Base-by-base conservation (phyloP, 1,140 invertebrate genomes). In the Manduca sexta region DNA sequence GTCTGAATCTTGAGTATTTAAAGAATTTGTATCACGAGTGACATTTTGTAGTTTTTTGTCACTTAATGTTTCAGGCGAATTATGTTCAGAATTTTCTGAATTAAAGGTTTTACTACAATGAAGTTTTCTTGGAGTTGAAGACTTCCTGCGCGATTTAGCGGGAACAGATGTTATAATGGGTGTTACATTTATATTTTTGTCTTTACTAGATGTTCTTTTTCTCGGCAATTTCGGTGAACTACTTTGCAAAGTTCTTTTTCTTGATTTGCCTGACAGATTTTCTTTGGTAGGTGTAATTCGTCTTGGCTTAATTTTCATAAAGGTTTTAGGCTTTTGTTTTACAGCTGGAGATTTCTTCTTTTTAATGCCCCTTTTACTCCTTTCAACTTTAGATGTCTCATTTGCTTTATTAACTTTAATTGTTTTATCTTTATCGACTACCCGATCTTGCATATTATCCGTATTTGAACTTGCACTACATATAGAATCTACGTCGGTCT, bases 81-180 rank as follows among this genome's bases (percentile, higher is more conserved):
- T 67, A 26, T 60, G 52, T 12, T 49, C 55, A 37, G 50, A 63
- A 47, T 48, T 75, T 59, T 74, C 70, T 12, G 68, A 66, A 55
- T 69, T 66, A 52, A 74, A 77, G 21, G 60, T 49, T 71, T 81
- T 78, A 33, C 63, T 76, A 48, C 76, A 75, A 41, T 80, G 64
- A 8, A 85, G 45, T 65, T 85, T 85, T 51, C 82, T 69, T 8
- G 82, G 82, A 11, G 79, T 83, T 1, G 81, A 78, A 11, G 81
- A 85, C 59, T 85, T 85, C 51, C 81, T 60, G 30, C 79, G 63
- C 1, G 79, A 83, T 56, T 85, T 85, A 4, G 74, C 72, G 2
- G 73, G 74, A n/a, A 53, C 60, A 10, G 56, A 35, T 30, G 26
- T 31, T 30, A 46, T 17, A 6, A 59, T 12, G 13, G 68, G 47